Percentiles rank a stretch among this genome's conserved stretches.
Conservation (phyloP, 1,140 invertebrate species). For the Drosophila truncata region DNA sequence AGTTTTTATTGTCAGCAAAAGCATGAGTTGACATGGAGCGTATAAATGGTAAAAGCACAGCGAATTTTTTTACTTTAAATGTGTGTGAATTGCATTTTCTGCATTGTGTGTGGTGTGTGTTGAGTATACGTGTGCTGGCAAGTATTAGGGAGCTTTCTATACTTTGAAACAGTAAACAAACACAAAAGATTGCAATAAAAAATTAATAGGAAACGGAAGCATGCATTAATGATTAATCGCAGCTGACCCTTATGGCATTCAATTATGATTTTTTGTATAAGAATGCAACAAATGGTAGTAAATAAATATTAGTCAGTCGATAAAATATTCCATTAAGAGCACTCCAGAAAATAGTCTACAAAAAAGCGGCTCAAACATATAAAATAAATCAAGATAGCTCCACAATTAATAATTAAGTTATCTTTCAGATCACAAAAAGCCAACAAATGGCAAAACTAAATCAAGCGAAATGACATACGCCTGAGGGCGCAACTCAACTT, state of each 20-base stretch:
- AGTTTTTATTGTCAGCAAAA: slow-evolving; percentile 43
- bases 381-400: neutral
- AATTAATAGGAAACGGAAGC: neutral
- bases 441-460: slow-evolving; percentile 40
- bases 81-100: slow-evolving; percentile 12
- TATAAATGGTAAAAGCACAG: slow-evolving; percentile 41
- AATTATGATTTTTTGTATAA: neutral
- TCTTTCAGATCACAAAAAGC: slow-evolving; percentile 20
- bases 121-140: neutral
- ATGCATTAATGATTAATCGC: neutral
- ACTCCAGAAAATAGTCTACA: neutral
- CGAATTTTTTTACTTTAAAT: slow-evolving; percentile 25
- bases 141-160: slow-evolving; percentile 63
- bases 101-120: neutral
- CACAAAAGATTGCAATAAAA: slow-evolving; percentile 7
- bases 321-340: neutral
- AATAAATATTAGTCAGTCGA: slow-evolving; percentile 1
- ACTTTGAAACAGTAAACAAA: slow-evolving; percentile 20
- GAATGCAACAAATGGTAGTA: neutral
- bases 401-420: slow-evolving; percentile 8
- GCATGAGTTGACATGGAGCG: slow-evolving; percentile 39
- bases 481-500: slow-evolving; percentile 57
- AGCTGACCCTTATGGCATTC: neutral
- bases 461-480: slow-evolving; percentile 46
- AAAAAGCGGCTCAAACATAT: neutral